Evolutionary conservation across 2,113 vertebrate genomes (phyloP).

Genomic region (Tragelaphus buxtoni): DNA sequence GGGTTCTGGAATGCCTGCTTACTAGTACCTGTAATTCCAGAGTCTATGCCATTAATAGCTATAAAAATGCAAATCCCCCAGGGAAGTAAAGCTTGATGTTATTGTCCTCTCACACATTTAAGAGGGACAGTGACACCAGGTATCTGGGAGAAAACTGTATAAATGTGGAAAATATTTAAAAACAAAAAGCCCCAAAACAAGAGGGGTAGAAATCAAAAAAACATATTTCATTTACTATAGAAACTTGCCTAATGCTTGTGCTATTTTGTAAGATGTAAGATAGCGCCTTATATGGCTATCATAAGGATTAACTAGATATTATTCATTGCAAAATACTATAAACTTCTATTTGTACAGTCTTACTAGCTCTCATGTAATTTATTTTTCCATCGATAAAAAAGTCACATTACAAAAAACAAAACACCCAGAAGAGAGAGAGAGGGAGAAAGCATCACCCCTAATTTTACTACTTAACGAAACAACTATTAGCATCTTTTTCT

Average conservation of each 20-base stretch:
- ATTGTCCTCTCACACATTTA: not conserved
- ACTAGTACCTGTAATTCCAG: not conserved
- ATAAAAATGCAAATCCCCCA: not conserved
- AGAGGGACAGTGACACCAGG: not conserved
- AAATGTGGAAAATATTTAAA: not conserved
- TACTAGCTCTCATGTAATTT: conserved; percentile 7
- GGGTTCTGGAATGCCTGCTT: not conserved
- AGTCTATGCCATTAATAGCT: not conserved
- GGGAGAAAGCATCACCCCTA: not conserved
- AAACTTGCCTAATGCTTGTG: not conserved
- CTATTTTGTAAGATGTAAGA: not conserved
- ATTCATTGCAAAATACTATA: conserved; percentile 22
- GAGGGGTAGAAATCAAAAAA: not conserved
- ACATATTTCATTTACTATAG: not conserved
- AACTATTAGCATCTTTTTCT: conserved; percentile 9
- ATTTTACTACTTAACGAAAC: conserved; percentile 24
- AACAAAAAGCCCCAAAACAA: not conserved
- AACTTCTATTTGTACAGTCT: not conserved
- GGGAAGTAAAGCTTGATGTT: not conserved
- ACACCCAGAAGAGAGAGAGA: not conserved
- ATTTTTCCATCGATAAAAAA: not conserved
- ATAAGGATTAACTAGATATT: not conserved
- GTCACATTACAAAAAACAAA: not conserved
- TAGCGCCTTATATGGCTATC: not conserved
- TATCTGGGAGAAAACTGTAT: not conserved